Percentiles rank a stretch among this genome's conserved stretches.
Conservation (phyloP, 2,888 invertebrate genomes). For the Tinea pellionella region DNA sequence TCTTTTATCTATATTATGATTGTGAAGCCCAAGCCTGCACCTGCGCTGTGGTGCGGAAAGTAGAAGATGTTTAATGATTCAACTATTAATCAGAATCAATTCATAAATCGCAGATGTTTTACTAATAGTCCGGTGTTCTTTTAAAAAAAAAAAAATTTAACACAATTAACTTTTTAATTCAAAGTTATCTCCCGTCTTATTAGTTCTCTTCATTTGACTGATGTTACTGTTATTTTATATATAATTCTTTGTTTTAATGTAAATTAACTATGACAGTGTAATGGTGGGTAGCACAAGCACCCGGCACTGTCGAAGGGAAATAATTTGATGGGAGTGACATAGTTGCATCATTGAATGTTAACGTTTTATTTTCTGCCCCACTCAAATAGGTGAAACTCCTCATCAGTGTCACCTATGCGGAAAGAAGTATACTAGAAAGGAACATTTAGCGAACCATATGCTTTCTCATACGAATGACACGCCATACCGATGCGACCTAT, state of each 20-base stretch:
- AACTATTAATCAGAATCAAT: constrained; percentile 40
- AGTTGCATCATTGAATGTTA: constrained; percentile 69
- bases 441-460: constrained; percentile 90
- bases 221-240: neutral
- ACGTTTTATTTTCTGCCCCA: constrained; percentile 51
- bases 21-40: constrained; percentile 53
- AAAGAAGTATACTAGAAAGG: constrained; percentile 90
- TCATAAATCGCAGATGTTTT: constrained; percentile 14
- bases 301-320: constrained; percentile 17
- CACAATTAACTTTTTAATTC: constrained; percentile 22
- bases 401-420: constrained; percentile 89
- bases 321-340: constrained; percentile 22
- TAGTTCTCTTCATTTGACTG: constrained; percentile 18
- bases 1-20: neutral
- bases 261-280: neutral
- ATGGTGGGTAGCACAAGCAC: neutral
- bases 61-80: constrained; percentile 61
- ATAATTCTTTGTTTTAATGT: too few relatives aligned
- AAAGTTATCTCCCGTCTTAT: constrained; percentile 25
- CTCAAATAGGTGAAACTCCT: constrained; percentile 80
- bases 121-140: constrained; percentile 11
- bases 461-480: constrained; percentile 90
- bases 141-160: constrained; percentile 17
- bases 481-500: constrained; percentile 87
- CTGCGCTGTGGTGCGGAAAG: constrained; percentile 54